phyloP scores from a whole-genome alignment of 2,113 vertebrate species.

The Hymenochirus boettgeri region DNA sequence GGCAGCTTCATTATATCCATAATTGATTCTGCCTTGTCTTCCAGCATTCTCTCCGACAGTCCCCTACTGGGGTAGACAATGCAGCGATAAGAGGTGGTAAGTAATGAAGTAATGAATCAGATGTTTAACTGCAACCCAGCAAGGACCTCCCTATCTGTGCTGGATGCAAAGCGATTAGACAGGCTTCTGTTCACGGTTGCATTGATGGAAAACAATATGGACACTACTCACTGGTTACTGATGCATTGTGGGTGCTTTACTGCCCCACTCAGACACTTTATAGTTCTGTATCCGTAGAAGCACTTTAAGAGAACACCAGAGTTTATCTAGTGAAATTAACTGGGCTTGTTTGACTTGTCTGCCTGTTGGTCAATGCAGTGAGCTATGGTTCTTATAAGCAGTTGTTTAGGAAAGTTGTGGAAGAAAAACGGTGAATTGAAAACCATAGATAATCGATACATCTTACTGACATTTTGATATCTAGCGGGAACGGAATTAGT shows the following conservation, averaged over 20 bases:
- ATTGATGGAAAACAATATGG: slow-evolving; percentile 27
- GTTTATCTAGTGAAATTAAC: too few species aligned
- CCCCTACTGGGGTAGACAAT: slow-evolving; percentile 23
- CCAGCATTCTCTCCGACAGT: slow-evolving; percentile 7
- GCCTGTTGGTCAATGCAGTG: too few species aligned
- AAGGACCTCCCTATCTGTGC: slow-evolving; percentile 9
- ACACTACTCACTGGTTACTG: slow-evolving; percentile 13
- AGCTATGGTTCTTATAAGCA: too few species aligned
- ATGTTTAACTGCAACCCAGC: slow-evolving; percentile 11
- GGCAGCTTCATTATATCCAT: not conserved
- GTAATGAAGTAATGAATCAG: slow-evolving; percentile 29
- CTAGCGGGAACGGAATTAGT: too few species aligned
- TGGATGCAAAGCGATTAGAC: slow-evolving; percentile 38
- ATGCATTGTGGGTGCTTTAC: slow-evolving; percentile 24
- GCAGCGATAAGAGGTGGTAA: not conserved
- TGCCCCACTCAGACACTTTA: not conserved
- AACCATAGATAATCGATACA: too few species aligned
- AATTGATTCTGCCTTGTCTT: slow-evolving; percentile 13
- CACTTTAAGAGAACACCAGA: too few species aligned
- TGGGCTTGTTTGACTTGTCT: too few species aligned
- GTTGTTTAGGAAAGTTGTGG: too few species aligned
- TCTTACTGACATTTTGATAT: too few species aligned
- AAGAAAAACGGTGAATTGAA: too few species aligned
- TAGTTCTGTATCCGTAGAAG: too few species aligned
- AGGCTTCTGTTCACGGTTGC: slow-evolving; percentile 28